These are phyloP conservation scores for Hirtodrosophila cameraria DNA, from an alignment of 2,888 invertebrate species.

Conservation along the genomic window DNA sequence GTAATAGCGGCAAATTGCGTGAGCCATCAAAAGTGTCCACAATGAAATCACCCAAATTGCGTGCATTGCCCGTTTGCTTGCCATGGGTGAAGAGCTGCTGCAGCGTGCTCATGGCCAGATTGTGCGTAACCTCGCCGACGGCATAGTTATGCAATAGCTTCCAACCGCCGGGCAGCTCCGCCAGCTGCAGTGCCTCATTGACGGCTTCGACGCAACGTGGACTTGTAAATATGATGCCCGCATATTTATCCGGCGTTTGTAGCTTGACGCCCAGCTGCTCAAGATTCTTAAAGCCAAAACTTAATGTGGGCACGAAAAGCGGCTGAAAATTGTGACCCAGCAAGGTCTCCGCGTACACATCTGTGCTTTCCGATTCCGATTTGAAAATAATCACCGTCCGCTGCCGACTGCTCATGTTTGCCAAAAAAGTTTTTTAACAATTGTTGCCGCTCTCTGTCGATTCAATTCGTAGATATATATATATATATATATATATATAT, in stretches of 20 bases:
- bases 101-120: slow-evolving; percentile 84
- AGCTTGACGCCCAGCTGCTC: slow-evolving; percentile 84
- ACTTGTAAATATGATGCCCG: slow-evolving; percentile 86
- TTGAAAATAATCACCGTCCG: slow-evolving; percentile 83
- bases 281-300: slow-evolving; percentile 85
- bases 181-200: slow-evolving; percentile 82
- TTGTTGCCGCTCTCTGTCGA: slow-evolving; percentile 1
- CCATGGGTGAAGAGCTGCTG: slow-evolving; percentile 85
- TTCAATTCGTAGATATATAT: background rate
- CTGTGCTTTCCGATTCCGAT: slow-evolving; percentile 84
- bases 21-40: slow-evolving; percentile 84
- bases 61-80: slow-evolving; percentile 86
- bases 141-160: slow-evolving; percentile 84
- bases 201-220: slow-evolving; percentile 86
- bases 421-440: background rate
- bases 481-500: background rate
- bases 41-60: slow-evolving; percentile 85
- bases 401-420: slow-evolving; percentile 59
- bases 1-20: slow-evolving; percentile 84
- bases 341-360: slow-evolving; percentile 84
- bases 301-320: slow-evolving; percentile 85
- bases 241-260: slow-evolving; percentile 84
- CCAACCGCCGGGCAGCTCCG: slow-evolving; percentile 84
- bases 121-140: slow-evolving; percentile 86
- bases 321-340: slow-evolving; percentile 84